These are phyloP conservation scores for Muscicapa adusta DNA, from an alignment of 2,113 vertebrate genomes.

Conservation along the genomic window DNA sequence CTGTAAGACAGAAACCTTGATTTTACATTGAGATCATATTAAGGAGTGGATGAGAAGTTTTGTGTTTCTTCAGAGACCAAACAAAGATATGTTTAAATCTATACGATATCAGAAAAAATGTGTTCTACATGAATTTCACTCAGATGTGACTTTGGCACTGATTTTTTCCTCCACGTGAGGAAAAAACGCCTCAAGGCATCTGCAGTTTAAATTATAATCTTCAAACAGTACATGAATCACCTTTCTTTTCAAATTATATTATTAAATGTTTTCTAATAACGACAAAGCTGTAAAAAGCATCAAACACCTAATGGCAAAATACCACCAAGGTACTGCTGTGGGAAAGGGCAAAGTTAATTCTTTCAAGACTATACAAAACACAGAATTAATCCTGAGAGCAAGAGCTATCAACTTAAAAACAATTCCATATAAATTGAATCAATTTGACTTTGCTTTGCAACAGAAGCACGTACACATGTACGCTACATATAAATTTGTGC, in stretches of 20 bases:
- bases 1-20: background rate
- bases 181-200: background rate
- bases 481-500: background rate
- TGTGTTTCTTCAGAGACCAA: background rate
- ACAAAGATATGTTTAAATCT: background rate
- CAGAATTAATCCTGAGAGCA: background rate
- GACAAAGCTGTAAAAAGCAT: background rate
- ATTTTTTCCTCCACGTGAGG: background rate
- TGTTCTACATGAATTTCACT: background rate
- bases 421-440: background rate
- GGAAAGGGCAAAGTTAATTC: background rate
- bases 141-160: background rate
- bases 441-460: background rate
- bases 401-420: background rate
- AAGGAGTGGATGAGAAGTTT: background rate
- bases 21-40: background rate
- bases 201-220: background rate
- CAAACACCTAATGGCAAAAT: background rate
- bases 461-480: rapidly evolving
- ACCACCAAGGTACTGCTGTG: background rate
- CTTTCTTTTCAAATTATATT: background rate
- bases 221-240: background rate
- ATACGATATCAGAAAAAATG: background rate
- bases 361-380: background rate
- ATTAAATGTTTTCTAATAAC: background rate